A percentile compares a stretch with the other conserved stretches of the same genome.
Conservation (phyloP, 35 echinoderm and acorn worm genomes). For the Amphiura filiformis region DNA sequence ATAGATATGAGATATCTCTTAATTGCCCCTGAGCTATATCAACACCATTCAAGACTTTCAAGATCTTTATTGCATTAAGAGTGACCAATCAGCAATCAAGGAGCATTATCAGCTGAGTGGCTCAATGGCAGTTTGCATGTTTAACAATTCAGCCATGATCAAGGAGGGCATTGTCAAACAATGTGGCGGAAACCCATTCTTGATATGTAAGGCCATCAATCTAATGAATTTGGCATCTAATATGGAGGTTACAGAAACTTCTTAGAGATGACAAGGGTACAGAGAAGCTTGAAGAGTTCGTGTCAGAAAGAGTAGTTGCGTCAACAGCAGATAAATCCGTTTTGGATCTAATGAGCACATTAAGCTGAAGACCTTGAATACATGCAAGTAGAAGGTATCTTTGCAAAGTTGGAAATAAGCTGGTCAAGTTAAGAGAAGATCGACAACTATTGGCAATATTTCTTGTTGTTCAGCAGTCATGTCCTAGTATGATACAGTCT, state of each 20-base stretch:
- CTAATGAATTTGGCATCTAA: not conserved
- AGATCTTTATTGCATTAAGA: constrained; percentile 14
- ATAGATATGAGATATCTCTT: constrained; percentile 25
- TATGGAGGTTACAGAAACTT: not conserved
- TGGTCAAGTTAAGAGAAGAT: constrained; percentile 21
- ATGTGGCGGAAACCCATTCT: constrained; percentile 39
- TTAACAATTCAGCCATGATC: constrained; percentile 19
- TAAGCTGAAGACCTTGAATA: too few species aligned
- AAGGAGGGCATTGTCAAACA: constrained; percentile 31
- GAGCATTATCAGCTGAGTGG: constrained; percentile 57
- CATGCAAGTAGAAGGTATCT: too few species aligned
- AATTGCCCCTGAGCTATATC: constrained; percentile 18
- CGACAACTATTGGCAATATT: constrained; percentile 47
- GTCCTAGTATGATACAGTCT: constrained; percentile 36
- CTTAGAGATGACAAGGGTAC: constrained; percentile 24
- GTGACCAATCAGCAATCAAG: not conserved
- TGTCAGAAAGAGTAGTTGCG: constrained; percentile 22
- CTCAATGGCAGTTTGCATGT: constrained; percentile 40
- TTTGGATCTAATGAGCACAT: constrained; percentile 10
- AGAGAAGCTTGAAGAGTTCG: constrained; percentile 14
- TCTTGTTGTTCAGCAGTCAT: constrained; percentile 47
- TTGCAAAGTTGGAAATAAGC: constrained; percentile 1
- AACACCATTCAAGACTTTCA: constrained; percentile 22
- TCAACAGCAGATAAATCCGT: constrained; percentile 18
- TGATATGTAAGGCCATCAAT: not conserved